A percentile compares a stretch with the other conserved stretches of the same genome.
These are phyloP conservation scores for Megalops cyprinoides DNA, from an alignment of 2,797 vertebrate genomes.

Conservation along the genomic window DNA sequence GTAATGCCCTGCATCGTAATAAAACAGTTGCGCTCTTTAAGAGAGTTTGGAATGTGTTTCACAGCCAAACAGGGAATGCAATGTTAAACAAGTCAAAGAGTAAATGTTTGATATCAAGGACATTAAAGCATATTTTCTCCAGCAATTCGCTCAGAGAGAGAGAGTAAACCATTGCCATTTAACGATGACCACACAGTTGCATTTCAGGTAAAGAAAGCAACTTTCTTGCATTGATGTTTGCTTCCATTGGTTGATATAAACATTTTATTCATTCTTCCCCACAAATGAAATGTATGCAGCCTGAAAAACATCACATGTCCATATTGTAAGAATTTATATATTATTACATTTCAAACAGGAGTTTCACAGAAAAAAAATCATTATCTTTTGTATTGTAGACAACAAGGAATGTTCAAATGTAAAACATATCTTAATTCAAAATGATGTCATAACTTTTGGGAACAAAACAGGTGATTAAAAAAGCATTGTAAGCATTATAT, in stretches of 20 bases:
- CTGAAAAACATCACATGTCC: neutral
- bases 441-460: neutral
- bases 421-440: neutral
- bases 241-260: slow-evolving; percentile 20
- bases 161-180: neutral
- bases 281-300: slow-evolving; percentile 4
- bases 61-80: neutral
- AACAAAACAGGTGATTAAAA: neutral
- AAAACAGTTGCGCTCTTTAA: neutral
- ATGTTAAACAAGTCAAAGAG: neutral
- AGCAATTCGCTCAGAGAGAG: neutral
- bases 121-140: slow-evolving; percentile 16
- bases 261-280: neutral
- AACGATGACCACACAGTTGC: neutral
- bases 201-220: slow-evolving; percentile 1
- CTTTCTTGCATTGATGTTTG: slow-evolving; percentile 18
- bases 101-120: neutral
- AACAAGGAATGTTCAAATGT: neutral
- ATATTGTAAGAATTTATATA: neutral
- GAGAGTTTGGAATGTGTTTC: slow-evolving; percentile 8
- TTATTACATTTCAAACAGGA: neutral
- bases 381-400: neutral
- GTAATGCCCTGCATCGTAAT: neutral
- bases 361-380: neutral
- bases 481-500: neutral